Evolutionary conservation across 2,797 vertebrate species (phyloP), one percentile per base, ranked within the genome.

Genomic region (Lepus townsendii): DNA sequence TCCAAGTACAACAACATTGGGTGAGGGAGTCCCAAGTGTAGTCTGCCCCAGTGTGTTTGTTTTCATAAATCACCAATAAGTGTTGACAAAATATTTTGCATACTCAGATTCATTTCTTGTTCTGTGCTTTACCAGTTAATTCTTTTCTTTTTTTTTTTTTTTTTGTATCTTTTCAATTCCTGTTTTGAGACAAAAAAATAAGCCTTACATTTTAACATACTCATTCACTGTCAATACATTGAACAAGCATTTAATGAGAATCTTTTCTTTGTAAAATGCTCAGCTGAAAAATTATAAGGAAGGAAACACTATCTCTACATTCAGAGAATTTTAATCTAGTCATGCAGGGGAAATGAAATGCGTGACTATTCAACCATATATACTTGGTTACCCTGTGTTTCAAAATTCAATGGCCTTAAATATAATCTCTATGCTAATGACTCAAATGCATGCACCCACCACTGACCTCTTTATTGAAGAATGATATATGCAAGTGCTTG

Each of bases 81-180:
- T 42, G 42, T 62, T 62, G 10, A 10, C 3, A 84, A 63, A 63
- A 69, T 90, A 69, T 20, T 83, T 73, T 13, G 72, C 1, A 47
- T 27, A 62, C 4, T 42, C 62, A 89, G 27, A 52, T 91, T 32
- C 35, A 89, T 69, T 87, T 79, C 9, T 24, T 22, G 1, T 65
- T 72, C 35, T 3, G 16, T 68, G 65, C 1, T 63, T 92, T 88
- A 73, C 4, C 38, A 63, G n/a, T 86, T 75, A 72, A 79, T 86
- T 78, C 77, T 63, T 88, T 95, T 92, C 4, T 1, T 73, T 96
- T 88, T 68, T 47, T 96, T 88, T 68, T 47, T 47, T 47, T 47
- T 47, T 47, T 47, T 7, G 60, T 62, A 19, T 63, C 54, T 42
- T 47, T 90, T 87, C 17, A 69, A 73, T 72, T 88, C 71, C 50